Conservation (phyloP, 1,140 invertebrate species). For the Pristionchus pacificus region DNA sequence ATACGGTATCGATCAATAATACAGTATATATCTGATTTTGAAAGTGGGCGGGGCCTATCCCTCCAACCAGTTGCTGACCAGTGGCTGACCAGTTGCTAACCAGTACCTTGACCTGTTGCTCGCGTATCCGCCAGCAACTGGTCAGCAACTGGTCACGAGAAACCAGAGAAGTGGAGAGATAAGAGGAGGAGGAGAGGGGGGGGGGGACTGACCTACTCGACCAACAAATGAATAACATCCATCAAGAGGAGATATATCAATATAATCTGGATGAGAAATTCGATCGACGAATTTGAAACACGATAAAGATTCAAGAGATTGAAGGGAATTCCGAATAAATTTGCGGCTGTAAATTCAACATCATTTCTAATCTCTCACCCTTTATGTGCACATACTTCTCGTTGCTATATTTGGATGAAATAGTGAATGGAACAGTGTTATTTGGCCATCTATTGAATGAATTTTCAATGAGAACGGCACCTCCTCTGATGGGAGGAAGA, state of each 20-base stretch:
- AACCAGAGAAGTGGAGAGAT: background rate
- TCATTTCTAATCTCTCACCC: background rate
- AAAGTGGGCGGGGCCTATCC: too few relatives aligned
- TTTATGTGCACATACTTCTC: background rate
- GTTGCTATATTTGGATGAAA: slow-evolving; percentile 9
- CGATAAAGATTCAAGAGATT: slow-evolving; percentile 20
- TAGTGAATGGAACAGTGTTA: slow-evolving; percentile 5
- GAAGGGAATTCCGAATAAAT: slow-evolving; percentile 14
- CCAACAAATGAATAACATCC: slow-evolving; percentile 37
- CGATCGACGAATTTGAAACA: slow-evolving; percentile 37
- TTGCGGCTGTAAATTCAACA: slow-evolving; percentile 16
- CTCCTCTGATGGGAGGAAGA: background rate
- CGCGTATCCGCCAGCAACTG: background rate
- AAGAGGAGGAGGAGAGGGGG: background rate
- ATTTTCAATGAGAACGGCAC: slow-evolving; percentile 8
- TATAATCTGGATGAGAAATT: slow-evolving; percentile 25
- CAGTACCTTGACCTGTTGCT: too few relatives aligned
- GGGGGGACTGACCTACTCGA: slow-evolving; percentile 13
- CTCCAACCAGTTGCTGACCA: too few relatives aligned
- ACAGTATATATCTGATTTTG: too few relatives aligned
- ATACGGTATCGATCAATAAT: too few relatives aligned
- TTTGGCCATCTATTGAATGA: slow-evolving; percentile 16
- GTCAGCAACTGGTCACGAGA: background rate
- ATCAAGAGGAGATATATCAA: slow-evolving; percentile 29
- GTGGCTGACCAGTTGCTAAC: too few relatives aligned